Conservation (phyloP, 2,113 vertebrate species). For the Pygoscelis antarcticus region DNA sequence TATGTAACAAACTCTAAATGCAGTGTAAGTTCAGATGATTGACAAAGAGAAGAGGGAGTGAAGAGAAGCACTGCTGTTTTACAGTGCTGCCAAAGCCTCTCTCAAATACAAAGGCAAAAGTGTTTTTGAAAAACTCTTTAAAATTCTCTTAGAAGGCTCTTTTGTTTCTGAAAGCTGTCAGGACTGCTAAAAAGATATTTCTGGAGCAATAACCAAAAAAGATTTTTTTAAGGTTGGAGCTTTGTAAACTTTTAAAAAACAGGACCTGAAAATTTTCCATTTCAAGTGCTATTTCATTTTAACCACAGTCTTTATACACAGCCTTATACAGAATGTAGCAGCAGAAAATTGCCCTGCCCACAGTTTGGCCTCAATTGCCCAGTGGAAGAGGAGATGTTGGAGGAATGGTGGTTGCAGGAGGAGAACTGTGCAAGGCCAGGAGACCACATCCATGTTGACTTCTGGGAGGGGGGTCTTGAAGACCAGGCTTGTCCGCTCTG, state of each 20-base stretch:
- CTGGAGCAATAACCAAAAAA: not conserved
- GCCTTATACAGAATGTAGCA: not conserved
- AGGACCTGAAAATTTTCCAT: not conserved
- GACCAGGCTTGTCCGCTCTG: not conserved
- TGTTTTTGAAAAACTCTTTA: constrained; percentile 34
- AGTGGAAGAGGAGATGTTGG: not conserved
- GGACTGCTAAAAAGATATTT: constrained; percentile 39
- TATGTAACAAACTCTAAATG: constrained; percentile 40
- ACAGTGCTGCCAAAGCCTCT: constrained; percentile 40
- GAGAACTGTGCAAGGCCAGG: not conserved
- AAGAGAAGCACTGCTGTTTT: constrained; percentile 36
- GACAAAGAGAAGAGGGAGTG: constrained; percentile 7
- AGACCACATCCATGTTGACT: not conserved
- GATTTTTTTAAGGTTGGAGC: not conserved
- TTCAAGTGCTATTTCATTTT: not conserved
- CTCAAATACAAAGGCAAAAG: constrained; percentile 53
- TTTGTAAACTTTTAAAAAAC: not conserved
- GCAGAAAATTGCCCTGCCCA: not conserved
- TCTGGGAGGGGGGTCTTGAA: not conserved
- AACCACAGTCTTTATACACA: not conserved
- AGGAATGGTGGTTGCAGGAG: not conserved
- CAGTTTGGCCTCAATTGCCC: not conserved
- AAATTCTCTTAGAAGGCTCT: constrained; percentile 39
- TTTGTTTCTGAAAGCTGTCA: constrained; percentile 66
- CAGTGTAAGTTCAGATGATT: constrained; percentile 55